Base-by-base conservation (phyloP, 2,888 invertebrate genomes). In the Bembecia ichneumoniformis region DNA sequence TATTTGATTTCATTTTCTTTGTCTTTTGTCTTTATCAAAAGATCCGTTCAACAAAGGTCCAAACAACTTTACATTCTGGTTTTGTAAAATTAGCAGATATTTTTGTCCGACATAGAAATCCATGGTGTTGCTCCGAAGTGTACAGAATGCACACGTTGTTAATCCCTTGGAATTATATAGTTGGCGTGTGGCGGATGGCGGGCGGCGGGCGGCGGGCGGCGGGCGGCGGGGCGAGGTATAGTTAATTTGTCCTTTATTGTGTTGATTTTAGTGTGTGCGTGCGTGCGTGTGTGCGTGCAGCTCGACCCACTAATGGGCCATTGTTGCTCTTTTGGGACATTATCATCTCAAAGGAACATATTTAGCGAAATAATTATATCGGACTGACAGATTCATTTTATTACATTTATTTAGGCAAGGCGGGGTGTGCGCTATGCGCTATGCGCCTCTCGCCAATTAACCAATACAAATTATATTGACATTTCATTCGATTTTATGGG, bases 231-330 rank as follows among this genome's bases (percentile, higher is more conserved):
- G 62, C 58, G 64, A 59, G 58, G 63, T 68, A 58, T 66, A 71
- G 67, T 74, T 76, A 77, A 78, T 78, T 74, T 74, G 76, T 66
- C 66, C 67, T 65, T 68, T 70, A 77, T 76, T 77, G 75, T 71
- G 63, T 64, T 62, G 66, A 59, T 61, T 43, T 48, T 45, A 47
- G 49, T 43, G 15, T 17, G 34, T 43, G 15, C 28, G 17, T 20
- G 43, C 36, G n/a, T n/a, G 13, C 13, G 15, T 44, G 48, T 51
- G 68, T 61, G 60, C 74, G 70, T 64, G 58, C 70, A 75, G 76
- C 74, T 75, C 74, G 68, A 60, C 60, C 64, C 60, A 70, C 72
- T 80, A 79, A 80, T 81, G 77, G 76, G 63, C 58, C 66, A 74
- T 74, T 71, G 69, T 68, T 70, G 68, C 64, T 70, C 77, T 73